Evolutionary conservation across 2,888 invertebrate genomes (phyloP).

Genomic region (Enchytraeus crypticus): DNA sequence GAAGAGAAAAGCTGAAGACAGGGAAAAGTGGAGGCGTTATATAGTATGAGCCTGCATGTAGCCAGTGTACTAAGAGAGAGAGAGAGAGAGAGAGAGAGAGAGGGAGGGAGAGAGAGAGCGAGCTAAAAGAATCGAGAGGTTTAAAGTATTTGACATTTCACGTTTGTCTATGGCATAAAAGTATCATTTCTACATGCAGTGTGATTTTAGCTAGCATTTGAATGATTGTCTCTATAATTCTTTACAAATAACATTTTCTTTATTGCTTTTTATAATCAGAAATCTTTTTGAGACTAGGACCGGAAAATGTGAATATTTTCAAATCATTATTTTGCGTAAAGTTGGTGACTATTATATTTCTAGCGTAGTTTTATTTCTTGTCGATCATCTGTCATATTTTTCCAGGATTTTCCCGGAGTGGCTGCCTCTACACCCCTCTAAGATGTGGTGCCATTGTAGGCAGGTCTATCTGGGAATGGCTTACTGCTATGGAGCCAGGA

Average conservation of each 20-base stretch:
- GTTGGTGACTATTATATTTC: background rate
- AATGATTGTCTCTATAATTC: too few species aligned
- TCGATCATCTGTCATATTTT: background rate
- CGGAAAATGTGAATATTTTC: background rate
- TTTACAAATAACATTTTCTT: too few species aligned
- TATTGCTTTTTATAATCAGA: too few species aligned
- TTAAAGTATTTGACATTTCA: too few species aligned
- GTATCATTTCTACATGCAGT: too few species aligned
- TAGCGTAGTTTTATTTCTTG: background rate
- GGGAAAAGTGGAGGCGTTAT: too few species aligned
- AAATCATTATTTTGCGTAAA: background rate
- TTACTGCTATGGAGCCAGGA: conserved; percentile 35
- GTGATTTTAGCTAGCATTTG: too few species aligned
- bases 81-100: background rate
- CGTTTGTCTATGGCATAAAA: too few species aligned
- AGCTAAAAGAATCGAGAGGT: background rate
- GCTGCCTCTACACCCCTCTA: conserved; percentile 39
- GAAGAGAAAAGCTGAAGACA: too few species aligned
- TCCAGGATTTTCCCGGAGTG: conserved; percentile 35
- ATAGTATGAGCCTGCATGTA: too few species aligned
- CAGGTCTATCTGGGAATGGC: conserved; percentile 41
- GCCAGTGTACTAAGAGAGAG: background rate
- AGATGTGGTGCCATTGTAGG: conserved; percentile 42
- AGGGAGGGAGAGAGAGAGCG: background rate
- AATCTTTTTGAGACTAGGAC: background rate